Evolutionary conservation across 2,888 invertebrate genomes (phyloP), one percentile per base, ranked within the genome.

Genomic region (Hemicrepidius hirtus): DNA sequence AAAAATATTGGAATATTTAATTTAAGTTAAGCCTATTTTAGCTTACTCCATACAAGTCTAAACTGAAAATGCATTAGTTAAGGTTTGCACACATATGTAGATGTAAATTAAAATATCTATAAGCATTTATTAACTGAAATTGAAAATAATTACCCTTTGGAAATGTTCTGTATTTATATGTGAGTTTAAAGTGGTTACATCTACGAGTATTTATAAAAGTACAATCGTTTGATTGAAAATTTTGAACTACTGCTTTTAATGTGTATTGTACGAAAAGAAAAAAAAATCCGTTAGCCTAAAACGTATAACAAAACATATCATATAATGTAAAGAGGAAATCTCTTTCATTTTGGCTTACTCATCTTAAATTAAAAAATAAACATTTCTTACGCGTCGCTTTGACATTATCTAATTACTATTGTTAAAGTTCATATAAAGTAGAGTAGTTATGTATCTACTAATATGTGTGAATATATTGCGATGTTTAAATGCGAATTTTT

Each of bases 271-370:
- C 12, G 18, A 4, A 35, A 55, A 24, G 3, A 57, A 35, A 13
- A 10, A 37, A 57, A 35, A 13, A 10, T 20, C 9, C 12, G 18
- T 57, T 20, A 37, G 28, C 18, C 16, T 16, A 57, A 49, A 57
- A 64, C 68, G 5, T 49, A 10, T 46, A 68, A 72, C 63, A 46
- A 72, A 67, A 72, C 72, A 72, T 72, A 72, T 72, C 72, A 72
- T 67, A 46, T 53, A 41, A 59, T 24, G 13, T 46, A 55, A 10
- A 55, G 21, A 18, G 28, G 24, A 16, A 50, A 60, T 60, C 20
- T 60, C 55, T 66, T 41, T 16, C 46, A 53, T 28, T 59, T 69
- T 63, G 64, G 68, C 68, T 49, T 68, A 20, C 35, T 35, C 4
- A 13, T 16, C 40, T 13, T 57, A 68, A 28, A 57, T 20, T 18